Evolutionary conservation across 2,113 vertebrate species (phyloP).

Genomic region (Callospermophilus lateralis): DNA sequence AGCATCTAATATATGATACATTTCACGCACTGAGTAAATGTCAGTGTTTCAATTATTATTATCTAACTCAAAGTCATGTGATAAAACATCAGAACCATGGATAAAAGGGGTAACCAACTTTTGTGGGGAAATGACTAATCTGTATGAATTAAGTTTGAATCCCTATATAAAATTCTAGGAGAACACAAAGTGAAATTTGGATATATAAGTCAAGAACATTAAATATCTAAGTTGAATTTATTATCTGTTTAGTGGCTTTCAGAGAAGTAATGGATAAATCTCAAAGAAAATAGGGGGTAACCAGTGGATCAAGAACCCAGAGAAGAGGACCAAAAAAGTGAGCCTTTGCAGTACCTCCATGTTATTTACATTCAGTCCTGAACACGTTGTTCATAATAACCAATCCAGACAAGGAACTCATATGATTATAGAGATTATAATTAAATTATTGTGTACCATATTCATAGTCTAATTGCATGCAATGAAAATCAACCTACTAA

Average conservation of each 20-base stretch:
- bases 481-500: neutral
- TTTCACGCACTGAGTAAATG: neutral
- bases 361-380: neutral
- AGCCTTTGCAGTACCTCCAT: neutral
- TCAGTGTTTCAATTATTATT: neutral
- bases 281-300: slow-evolving; percentile 7
- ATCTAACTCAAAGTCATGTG: neutral
- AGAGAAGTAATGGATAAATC: neutral
- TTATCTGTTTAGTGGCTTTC: neutral
- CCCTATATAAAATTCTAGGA: neutral
- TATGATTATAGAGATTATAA: neutral
- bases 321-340: neutral
- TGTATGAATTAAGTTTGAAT: neutral
- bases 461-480: neutral
- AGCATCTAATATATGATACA: neutral
- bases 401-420: neutral
- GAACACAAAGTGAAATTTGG: neutral
- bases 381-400: neutral
- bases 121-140: neutral
- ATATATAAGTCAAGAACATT: neutral
- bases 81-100: neutral
- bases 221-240: slow-evolving; percentile 35
- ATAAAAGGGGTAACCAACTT: neutral
- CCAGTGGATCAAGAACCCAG: neutral
- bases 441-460: neutral